Conservation (phyloP, 2,113 vertebrate genomes). For the Strigops habroptila region DNA sequence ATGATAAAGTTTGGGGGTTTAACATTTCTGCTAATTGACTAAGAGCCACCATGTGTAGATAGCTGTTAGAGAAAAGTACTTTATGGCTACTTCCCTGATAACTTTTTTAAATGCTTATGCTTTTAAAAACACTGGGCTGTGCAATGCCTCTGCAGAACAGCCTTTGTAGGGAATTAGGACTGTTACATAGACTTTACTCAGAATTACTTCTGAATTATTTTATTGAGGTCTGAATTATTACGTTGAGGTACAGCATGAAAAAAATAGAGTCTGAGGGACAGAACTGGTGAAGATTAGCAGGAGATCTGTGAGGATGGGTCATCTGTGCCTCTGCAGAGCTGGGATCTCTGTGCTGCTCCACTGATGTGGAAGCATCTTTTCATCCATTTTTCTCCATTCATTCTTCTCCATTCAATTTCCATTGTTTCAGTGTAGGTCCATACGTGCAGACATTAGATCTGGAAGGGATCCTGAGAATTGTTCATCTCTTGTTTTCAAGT, state of each 20-base stretch:
- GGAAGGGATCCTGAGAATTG: not conserved
- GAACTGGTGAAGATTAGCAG: not conserved
- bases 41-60: not conserved
- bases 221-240: not conserved
- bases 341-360: not conserved
- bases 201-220: not conserved
- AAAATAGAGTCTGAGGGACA: not conserved
- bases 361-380: not conserved
- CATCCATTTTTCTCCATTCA: accelerated
- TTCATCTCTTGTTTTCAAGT: not conserved
- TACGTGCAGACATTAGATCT: not conserved
- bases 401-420: not conserved
- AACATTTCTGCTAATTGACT: not conserved
- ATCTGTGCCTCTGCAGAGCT: not conserved
- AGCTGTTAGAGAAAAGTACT: not conserved
- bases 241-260: not conserved
- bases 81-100: not conserved
- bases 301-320: not conserved
- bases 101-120: not conserved
- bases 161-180: not conserved
- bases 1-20: not conserved
- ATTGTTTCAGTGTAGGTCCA: not conserved
- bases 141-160: not conserved
- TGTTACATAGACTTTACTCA: not conserved
- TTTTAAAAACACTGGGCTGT: not conserved